Evolutionary conservation across 2,888 invertebrate genomes (phyloP), one percentile per base, ranked within the genome.

Genomic region (Lydus trimaculatus): DNA sequence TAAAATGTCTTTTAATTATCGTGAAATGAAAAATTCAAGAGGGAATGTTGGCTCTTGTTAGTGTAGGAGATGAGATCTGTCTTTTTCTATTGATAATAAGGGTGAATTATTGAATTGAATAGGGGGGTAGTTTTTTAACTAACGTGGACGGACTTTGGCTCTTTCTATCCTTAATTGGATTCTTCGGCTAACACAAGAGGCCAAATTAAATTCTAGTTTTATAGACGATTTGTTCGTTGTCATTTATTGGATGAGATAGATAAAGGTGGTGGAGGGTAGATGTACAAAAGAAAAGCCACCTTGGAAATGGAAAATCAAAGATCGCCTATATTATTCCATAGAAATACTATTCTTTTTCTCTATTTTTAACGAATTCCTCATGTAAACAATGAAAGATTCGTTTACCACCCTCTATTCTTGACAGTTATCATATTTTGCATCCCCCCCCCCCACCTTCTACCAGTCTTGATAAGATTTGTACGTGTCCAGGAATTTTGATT

Each of bases 171-270:
- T 79, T 82, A 82, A 82, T 82, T 82, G 82, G 81, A 82, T 82
- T 82, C 80, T 77, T 79, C 78, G 76, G 76, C 74, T 73, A 67
- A 61, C 70, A 48, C 67, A 76, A 66, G 75, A 76, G 73, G 69
- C 75, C 76, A 80, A 82, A 83, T 83, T 83, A 82, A 82, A 83
- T 81, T 81, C 81, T 79, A 79, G 77, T 81, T 82, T 82, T 81
- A 81, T 81, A 79, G 79, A 76, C 81, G 81, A 79, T 80, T 80
- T 80, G 79, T 79, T 79, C 77, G 77, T 78, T 76, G 77, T 74
- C 79, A 75, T 76, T 80, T 79, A 80, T 77, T 77, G 79, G 76
- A 79, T 73, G 73, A 74, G 76, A 76, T 74, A 69, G 73, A 76
- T 74, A 69, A 72, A 63, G 63, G 61, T 48, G 48, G 48, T 48